These are phyloP conservation scores for Tetragnatha versicolor DNA, from an alignment of 1,140 invertebrate species.

Conservation along the genomic window DNA sequence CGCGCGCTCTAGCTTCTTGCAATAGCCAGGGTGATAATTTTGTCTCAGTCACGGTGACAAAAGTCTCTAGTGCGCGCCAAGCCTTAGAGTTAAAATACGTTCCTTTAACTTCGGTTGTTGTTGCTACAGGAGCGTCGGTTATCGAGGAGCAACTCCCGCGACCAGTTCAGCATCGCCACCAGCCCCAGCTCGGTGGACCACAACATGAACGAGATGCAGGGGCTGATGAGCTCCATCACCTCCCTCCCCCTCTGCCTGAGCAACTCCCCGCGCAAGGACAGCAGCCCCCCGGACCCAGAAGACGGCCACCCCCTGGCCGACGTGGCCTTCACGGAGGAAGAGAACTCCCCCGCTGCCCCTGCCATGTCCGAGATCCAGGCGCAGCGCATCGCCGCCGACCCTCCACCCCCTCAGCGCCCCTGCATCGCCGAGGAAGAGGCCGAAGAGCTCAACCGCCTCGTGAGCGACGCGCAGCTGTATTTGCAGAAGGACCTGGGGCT, in stretches of 20 bases:
- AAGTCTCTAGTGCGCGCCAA: too few relatives aligned
- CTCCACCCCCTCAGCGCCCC: slow-evolving; percentile 74
- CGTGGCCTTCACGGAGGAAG: slow-evolving; percentile 66
- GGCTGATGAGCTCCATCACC: slow-evolving; percentile 24
- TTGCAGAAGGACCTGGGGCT: slow-evolving; percentile 68
- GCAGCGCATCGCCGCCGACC: slow-evolving; percentile 70
- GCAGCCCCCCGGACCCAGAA: not conserved
- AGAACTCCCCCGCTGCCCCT: slow-evolving; percentile 58
- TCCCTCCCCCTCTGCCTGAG: not conserved
- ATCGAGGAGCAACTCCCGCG: slow-evolving; percentile 37
- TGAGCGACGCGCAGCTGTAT: slow-evolving; percentile 80
- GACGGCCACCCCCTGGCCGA: slow-evolving; percentile 4
- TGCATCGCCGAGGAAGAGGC: too few relatives aligned
- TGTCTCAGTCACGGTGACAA: too few relatives aligned
- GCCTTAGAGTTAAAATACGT: not conserved
- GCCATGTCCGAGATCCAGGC: not conserved
- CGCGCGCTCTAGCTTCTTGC: too few relatives aligned
- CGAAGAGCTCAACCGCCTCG: slow-evolving; percentile 80
- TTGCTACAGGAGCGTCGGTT: slow-evolving; percentile 3
- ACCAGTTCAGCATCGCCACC: slow-evolving; percentile 45
- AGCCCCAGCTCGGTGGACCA: slow-evolving; percentile 56
- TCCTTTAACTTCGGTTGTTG: not conserved
- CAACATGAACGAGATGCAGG: slow-evolving; percentile 57
- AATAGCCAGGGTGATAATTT: too few relatives aligned
- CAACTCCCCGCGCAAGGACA: not conserved